Percentiles rank a stretch among this genome's conserved stretches.
These are phyloP conservation scores for Allobates femoralis DNA, from an alignment of 2,797 vertebrate genomes.

Conservation along the genomic window DNA sequence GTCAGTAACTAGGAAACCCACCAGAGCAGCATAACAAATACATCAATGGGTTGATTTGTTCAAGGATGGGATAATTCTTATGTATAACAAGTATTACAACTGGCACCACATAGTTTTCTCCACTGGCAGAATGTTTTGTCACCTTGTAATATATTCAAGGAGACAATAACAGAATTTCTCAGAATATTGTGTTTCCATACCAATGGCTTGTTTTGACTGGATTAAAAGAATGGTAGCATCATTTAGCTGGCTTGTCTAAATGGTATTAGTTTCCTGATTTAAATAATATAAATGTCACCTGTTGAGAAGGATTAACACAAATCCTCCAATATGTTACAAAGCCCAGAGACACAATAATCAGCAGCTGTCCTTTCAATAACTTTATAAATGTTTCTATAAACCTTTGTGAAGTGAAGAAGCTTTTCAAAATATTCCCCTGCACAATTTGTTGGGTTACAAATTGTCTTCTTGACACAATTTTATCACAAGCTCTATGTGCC, in stretches of 20 bases:
- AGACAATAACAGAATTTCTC: conserved; percentile 17
- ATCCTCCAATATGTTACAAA: conserved; percentile 33
- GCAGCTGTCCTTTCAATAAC: conserved; percentile 4
- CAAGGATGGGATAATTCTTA: neutral
- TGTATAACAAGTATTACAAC: neutral
- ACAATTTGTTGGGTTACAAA: too few relatives aligned
- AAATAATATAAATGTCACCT: conserved; percentile 37
- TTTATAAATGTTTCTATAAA: neutral
- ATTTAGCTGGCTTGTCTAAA: neutral
- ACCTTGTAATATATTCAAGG: conserved; percentile 21
- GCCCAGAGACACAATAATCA: conserved; percentile 6
- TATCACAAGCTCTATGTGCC: too few relatives aligned
- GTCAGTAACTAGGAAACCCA: neutral
- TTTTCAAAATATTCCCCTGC: neutral
- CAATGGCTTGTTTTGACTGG: conserved; percentile 19
- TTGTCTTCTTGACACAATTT: too few relatives aligned
- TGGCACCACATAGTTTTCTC: neutral
- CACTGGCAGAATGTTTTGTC: neutral
- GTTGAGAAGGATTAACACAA: conserved; percentile 40
- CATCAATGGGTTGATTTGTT: neutral
- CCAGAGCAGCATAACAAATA: neutral
- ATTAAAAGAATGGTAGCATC: neutral
- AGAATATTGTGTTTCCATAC: conserved; percentile 5
- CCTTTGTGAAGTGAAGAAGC: neutral
- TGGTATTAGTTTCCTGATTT: conserved; percentile 19